Conservation (phyloP, 2,888 invertebrate species). For the Ochropleura plecta region DNA sequence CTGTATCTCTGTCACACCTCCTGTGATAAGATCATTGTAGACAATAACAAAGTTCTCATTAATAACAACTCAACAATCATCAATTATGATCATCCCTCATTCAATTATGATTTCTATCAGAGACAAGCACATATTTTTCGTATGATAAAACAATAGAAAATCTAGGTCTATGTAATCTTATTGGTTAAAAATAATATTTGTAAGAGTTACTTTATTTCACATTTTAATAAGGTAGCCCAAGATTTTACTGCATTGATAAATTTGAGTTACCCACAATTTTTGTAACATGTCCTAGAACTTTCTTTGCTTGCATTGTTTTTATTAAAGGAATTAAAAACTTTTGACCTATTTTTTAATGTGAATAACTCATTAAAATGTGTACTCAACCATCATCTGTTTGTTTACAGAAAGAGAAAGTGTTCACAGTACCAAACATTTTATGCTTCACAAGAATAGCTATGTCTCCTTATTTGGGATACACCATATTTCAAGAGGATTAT, state of each 20-base stretch:
- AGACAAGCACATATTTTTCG: background rate
- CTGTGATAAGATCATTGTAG: background rate
- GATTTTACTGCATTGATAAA: background rate
- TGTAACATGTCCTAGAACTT: background rate
- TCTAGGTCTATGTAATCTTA: background rate
- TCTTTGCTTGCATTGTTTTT: background rate
- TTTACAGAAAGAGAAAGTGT: constrained; percentile 95
- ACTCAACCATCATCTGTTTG: constrained; percentile 31
- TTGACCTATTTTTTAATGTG: background rate
- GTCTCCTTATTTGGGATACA: constrained; percentile 97
- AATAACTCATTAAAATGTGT: constrained; percentile 7
- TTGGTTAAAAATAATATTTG: no score
- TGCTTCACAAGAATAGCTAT: constrained; percentile 96
- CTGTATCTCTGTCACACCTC: background rate
- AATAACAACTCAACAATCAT: background rate
- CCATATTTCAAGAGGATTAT: constrained; percentile 96
- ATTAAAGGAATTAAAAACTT: no score
- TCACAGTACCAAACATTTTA: constrained; percentile 97
- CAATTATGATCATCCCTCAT: no score
- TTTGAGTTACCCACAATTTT: constrained; percentile 29
- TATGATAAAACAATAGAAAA: no score
- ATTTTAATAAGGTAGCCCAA: background rate
- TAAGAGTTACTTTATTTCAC: no score
- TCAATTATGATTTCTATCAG: background rate
- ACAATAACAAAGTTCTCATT: background rate